These are phyloP conservation scores for Leptarthrus brevirostris DNA, from an alignment of 2,888 invertebrate genomes.

Conservation along the genomic window DNA sequence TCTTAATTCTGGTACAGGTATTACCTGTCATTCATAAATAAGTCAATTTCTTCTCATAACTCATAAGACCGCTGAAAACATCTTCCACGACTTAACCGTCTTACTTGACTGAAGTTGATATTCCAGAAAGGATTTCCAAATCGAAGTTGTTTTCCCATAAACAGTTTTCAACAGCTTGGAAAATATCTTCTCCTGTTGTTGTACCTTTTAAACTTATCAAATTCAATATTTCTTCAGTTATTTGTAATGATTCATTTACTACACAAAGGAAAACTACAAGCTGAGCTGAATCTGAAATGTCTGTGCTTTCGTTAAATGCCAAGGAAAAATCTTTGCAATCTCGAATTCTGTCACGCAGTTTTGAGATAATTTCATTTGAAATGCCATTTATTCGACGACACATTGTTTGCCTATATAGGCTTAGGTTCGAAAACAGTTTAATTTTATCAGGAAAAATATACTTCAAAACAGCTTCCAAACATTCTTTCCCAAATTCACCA, in stretches of 20 bases:
- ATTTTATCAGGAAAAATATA: constrained; percentile 46
- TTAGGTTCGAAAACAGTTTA: constrained; percentile 38
- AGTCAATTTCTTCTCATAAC: constrained; percentile 36
- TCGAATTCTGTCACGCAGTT: constrained; percentile 2
- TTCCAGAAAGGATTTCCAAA: constrained; percentile 39
- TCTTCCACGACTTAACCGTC: constrained; percentile 46
- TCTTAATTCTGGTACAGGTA: too few species aligned
- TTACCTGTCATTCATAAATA: constrained; percentile 23
- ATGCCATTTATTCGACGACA: constrained; percentile 19
- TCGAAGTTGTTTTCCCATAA: constrained; percentile 35
- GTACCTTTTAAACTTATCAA: constrained; percentile 49
- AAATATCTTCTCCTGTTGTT: constrained; percentile 48
- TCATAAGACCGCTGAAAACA: constrained; percentile 46
- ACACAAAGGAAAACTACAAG: constrained; percentile 42
- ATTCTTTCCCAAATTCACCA: constrained; percentile 41
- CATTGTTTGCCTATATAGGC: constrained; percentile 38
- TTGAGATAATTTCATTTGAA: constrained; percentile 10
- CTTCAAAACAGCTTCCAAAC: constrained; percentile 30
- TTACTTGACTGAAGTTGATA: constrained; percentile 42
- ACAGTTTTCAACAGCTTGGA: constrained; percentile 44
- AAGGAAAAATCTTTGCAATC: constrained; percentile 20
- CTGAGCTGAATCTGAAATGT: too few species aligned
- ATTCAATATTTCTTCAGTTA: constrained; percentile 49
- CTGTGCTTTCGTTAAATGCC: too few species aligned
- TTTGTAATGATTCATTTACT: constrained; percentile 45